A percentile compares a stretch with the other conserved stretches of the same genome.
Conservation (phyloP, 2,888 invertebrate species). For the Hyposoter didymator region DNA sequence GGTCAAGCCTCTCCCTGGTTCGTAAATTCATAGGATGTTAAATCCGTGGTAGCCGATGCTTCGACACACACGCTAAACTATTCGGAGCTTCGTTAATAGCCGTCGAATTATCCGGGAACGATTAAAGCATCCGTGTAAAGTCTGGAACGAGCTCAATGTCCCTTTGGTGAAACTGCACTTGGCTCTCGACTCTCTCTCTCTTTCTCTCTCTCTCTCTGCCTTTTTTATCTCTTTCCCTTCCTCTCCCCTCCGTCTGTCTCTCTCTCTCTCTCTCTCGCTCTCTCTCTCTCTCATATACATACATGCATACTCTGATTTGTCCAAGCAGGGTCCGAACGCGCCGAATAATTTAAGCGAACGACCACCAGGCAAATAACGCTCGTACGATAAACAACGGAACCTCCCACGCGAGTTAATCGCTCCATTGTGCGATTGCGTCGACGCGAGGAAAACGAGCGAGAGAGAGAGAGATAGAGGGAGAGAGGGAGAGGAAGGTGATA, state of each 20-base stretch:
- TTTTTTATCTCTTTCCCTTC: slow-evolving; percentile 9
- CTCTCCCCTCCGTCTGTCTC: background rate
- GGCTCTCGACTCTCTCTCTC: slow-evolving; percentile 29
- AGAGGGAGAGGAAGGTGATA: slow-evolving; percentile 23
- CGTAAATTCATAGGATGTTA: slow-evolving; percentile 29
- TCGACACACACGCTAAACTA: slow-evolving; percentile 25
- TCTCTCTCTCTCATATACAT: background rate
- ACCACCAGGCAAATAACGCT: slow-evolving; percentile 77
- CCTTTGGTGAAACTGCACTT: slow-evolving; percentile 53
- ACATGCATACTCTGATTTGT: slow-evolving; percentile 25
- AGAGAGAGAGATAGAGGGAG: slow-evolving; percentile 16
- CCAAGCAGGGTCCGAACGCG: slow-evolving; percentile 53
- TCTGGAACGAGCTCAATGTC: slow-evolving; percentile 72
- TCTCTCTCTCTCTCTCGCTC: slow-evolving; percentile 10
- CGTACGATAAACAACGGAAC: slow-evolving; percentile 79
- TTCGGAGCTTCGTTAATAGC: slow-evolving; percentile 71
- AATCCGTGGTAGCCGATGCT: slow-evolving; percentile 21
- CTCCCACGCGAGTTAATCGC: slow-evolving; percentile 81
- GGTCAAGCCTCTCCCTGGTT: background rate
- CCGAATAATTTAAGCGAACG: slow-evolving; percentile 81
- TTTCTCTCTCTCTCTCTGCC: background rate
- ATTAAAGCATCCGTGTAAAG: slow-evolving; percentile 79
- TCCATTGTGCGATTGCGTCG: slow-evolving; percentile 80
- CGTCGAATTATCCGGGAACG: slow-evolving; percentile 77
- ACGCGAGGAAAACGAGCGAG: slow-evolving; percentile 70